phyloP scores from a whole-genome alignment of 1,140 invertebrate species.

The Acromyrmex echinatior region DNA sequence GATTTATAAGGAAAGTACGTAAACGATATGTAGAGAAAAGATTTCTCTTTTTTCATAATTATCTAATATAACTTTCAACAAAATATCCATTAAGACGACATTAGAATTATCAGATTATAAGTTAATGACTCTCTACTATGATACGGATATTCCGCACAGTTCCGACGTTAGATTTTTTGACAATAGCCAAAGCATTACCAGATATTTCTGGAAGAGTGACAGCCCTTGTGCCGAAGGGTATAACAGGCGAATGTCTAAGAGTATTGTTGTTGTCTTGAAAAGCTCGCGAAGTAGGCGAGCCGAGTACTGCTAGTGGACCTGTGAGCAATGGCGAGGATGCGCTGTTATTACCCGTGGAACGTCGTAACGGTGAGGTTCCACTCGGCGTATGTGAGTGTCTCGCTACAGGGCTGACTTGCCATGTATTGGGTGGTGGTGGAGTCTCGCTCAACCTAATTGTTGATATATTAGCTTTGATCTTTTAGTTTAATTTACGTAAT shows the following conservation, averaged over 20 bases:
- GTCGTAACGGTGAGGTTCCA: slow-evolving; percentile 90
- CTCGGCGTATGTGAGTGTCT: slow-evolving; percentile 87
- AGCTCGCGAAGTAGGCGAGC: slow-evolving; percentile 89
- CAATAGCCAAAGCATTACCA: slow-evolving; percentile 73
- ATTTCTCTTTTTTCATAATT: not conserved
- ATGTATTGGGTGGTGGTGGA: slow-evolving; percentile 92
- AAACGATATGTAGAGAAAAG: not conserved
- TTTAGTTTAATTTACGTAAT: not conserved
- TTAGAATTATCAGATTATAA: not conserved
- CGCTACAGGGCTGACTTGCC: slow-evolving; percentile 92
- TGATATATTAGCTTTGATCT: not conserved
- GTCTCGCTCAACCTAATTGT: slow-evolving; percentile 87
- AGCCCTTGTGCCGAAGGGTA: slow-evolving; percentile 91
- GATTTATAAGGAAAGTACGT: too few species aligned
- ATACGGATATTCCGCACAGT: not conserved
- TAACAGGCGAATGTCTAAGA: slow-evolving; percentile 88
- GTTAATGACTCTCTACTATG: not conserved
- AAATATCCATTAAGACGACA: not conserved
- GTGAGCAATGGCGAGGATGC: slow-evolving; percentile 91
- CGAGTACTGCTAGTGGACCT: slow-evolving; percentile 88
- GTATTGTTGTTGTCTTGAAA: slow-evolving; percentile 88
- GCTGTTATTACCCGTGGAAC: slow-evolving; percentile 88
- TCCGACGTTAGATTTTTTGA: not conserved
- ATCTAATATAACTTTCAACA: not conserved
- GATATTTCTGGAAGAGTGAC: slow-evolving; percentile 93